Evolutionary conservation across 2,113 vertebrate species (phyloP).

Genomic region (Serinus canaria): DNA sequence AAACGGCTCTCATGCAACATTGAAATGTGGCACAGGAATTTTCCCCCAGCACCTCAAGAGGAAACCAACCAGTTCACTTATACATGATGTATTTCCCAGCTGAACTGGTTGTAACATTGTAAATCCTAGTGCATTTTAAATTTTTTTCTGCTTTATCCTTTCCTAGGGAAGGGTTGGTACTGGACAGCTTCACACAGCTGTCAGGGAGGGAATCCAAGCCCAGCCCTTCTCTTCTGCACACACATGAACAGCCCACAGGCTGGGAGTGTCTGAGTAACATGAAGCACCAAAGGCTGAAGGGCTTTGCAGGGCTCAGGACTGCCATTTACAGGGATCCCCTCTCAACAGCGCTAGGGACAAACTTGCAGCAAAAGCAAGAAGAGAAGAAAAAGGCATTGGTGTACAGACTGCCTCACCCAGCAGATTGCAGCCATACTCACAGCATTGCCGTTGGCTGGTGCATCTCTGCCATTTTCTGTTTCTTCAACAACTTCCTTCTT

Average conservation of each 20-base stretch:
- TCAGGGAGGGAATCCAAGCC: background rate
- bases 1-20: background rate
- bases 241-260: background rate
- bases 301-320: background rate
- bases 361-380: background rate
- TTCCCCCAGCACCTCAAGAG: background rate
- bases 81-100: background rate
- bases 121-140: background rate
- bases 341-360: background rate
- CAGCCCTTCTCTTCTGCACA: background rate
- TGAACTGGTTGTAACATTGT: background rate
- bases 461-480: constrained; percentile 92
- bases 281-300: background rate
- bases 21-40: background rate
- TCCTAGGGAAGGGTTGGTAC: background rate
- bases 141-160: background rate
- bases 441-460: constrained; percentile 90
- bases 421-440: constrained; percentile 73
- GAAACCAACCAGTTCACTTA: background rate
- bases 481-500: constrained; percentile 95
- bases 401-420: background rate
- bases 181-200: background rate
- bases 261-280: rapidly evolving
- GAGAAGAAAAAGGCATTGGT: background rate
- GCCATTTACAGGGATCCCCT: background rate